A percentile compares a stretch with the other conserved stretches of the same genome.
Conservation (phyloP, 2,113 vertebrate genomes). For the Psittacara wagleri region DNA sequence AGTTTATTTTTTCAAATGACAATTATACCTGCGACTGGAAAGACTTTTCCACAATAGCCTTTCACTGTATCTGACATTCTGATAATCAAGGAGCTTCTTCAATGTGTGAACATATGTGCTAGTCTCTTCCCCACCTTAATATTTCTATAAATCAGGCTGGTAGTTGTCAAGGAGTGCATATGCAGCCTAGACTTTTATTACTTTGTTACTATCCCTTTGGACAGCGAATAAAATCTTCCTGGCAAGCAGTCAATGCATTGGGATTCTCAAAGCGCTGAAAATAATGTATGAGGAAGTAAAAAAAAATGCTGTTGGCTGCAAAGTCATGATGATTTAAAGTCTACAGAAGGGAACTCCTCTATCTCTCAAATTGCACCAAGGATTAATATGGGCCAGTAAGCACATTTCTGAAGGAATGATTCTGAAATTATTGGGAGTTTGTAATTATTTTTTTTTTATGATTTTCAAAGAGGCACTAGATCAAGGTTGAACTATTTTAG, state of each 20-base stretch:
- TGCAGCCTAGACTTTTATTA: background rate
- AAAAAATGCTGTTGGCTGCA: background rate
- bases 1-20: background rate
- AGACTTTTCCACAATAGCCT: background rate
- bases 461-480: background rate
- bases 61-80: background rate
- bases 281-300: background rate
- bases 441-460: background rate
- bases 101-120: background rate
- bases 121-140: background rate
- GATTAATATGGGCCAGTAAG: background rate
- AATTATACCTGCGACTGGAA: background rate
- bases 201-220: background rate
- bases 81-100: background rate
- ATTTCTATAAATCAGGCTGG: background rate
- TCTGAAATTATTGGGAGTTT: background rate
- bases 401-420: background rate
- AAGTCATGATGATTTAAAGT: background rate
- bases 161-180: background rate
- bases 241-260: background rate
- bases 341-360: background rate
- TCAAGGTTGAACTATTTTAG: background rate
- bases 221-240: background rate
- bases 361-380: rapidly evolving
- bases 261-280: background rate